phyloP scores from a whole-genome alignment of 2,888 invertebrate species.

The Lepidochrysops patricia region DNA sequence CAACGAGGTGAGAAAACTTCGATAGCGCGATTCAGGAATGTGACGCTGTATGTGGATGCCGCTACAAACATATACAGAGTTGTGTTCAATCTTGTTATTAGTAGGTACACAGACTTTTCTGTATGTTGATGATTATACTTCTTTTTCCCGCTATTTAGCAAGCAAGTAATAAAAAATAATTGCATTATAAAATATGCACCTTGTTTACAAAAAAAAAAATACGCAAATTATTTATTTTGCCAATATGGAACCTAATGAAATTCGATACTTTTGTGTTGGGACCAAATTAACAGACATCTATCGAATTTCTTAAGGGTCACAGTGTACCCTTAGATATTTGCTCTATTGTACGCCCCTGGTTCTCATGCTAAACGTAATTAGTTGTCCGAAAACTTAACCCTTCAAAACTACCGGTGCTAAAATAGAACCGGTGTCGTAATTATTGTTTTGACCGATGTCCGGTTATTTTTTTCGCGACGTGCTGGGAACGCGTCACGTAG shows the following conservation, averaged over 20 bases:
- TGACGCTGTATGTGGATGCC: too few relatives aligned
- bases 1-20: too few relatives aligned
- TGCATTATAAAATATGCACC: background rate
- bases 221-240: background rate
- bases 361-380: constrained; percentile 5
- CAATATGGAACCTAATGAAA: background rate
- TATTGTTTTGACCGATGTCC: constrained; percentile 63
- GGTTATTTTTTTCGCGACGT: constrained; percentile 58
- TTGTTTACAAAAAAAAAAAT: background rate
- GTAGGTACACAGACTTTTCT: too few relatives aligned
- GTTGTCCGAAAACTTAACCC: background rate
- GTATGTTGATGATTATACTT: too few relatives aligned
- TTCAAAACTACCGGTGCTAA: background rate
- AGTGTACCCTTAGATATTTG: background rate
- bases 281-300: constrained; percentile 1
- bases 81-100: too few relatives aligned
- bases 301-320: constrained; percentile 4
- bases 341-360: background rate
- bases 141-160: background rate
- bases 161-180: background rate
- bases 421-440: constrained; percentile 30
- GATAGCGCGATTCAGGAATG: too few relatives aligned
- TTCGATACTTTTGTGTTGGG: background rate
- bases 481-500: constrained; percentile 48
- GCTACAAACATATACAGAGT: too few relatives aligned